Evolutionary conservation across 2,797 vertebrate genomes (phyloP).

Genomic region (Pantherophis vulpinus): DNA sequence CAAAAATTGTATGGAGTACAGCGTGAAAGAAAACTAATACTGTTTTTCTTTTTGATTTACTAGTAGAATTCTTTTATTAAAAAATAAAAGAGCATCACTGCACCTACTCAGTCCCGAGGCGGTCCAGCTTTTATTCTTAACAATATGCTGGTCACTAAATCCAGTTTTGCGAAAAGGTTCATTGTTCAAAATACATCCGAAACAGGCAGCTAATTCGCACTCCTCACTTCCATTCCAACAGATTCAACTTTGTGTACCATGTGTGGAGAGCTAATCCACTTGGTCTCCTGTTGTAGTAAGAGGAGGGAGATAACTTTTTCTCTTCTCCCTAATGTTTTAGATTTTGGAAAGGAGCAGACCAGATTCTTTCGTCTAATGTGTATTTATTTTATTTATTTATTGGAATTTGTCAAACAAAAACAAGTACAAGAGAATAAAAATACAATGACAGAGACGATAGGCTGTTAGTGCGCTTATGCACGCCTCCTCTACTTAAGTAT

Average conservation of each 20-base stretch:
- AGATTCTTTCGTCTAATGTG: not conserved
- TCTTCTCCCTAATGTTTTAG: not conserved
- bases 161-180: not conserved
- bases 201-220: not conserved
- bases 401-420: too few species aligned
- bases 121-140: not conserved
- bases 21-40: conserved; percentile 39
- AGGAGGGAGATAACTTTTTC: not conserved
- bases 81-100: conserved; percentile 27
- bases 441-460: too few species aligned
- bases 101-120: not conserved
- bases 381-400: too few species aligned
- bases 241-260: not conserved
- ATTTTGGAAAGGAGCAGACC: not conserved
- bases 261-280: not conserved
- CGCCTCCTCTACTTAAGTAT: too few species aligned
- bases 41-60: conserved; percentile 43
- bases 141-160: not conserved
- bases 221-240: not conserved
- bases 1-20: conserved; percentile 38
- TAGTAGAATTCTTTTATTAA: conserved; percentile 8
- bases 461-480: too few species aligned
- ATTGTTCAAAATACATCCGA: not conserved
- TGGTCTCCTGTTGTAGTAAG: not conserved
- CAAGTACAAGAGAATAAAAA: too few species aligned